Evolutionary conservation across 2,797 vertebrate species (phyloP).

Genomic region (Eulemur mongoz): DNA sequence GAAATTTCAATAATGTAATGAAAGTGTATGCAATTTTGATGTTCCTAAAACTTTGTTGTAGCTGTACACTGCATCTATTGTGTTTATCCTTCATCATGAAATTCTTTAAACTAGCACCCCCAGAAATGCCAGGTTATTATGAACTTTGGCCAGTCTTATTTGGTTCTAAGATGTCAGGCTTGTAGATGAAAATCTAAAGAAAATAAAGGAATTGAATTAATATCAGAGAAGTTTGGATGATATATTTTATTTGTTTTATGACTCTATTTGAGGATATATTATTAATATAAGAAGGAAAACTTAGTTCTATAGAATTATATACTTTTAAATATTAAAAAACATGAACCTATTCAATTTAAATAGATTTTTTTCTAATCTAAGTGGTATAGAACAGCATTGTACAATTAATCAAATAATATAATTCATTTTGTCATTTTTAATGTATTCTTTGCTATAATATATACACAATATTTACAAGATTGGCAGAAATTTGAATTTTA

Average conservation of each 20-base stretch:
- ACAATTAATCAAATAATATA: neutral
- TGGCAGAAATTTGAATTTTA: neutral
- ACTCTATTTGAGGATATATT: neutral
- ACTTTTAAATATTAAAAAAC: neutral
- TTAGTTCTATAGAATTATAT: neutral
- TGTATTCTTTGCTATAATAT: neutral
- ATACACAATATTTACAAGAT: neutral
- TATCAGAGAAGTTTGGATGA: neutral
- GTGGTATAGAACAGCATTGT: neutral
- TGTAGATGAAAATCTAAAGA: neutral
- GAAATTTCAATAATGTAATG: neutral
- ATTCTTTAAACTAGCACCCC: neutral
- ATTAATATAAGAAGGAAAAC: neutral
- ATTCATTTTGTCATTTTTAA: conserved; percentile 12
- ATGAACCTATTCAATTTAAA: neutral
- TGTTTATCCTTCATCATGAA: neutral
- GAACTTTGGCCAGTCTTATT: neutral
- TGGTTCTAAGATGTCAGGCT: neutral
- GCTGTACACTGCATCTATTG: neutral
- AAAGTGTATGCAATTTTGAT: neutral
- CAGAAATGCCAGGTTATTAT: neutral
- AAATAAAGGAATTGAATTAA: neutral
- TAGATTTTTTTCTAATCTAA: neutral
- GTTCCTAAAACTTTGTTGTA: neutral
- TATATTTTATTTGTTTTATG: neutral